These are phyloP conservation scores for Gambelia wislizenii DNA, from an alignment of 2,797 vertebrate genomes.

Conservation along the genomic window DNA sequence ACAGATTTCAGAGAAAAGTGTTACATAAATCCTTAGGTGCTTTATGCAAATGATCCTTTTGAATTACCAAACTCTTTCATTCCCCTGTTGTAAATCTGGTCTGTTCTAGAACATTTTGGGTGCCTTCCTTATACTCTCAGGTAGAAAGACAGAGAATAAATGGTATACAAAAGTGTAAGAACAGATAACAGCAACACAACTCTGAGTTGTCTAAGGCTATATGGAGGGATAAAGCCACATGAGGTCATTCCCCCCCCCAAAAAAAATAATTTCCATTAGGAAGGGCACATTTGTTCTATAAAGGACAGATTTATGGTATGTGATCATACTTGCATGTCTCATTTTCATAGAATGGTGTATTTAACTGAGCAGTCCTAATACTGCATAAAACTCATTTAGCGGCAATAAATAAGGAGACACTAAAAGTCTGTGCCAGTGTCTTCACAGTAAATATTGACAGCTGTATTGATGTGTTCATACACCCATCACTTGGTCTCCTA, in stretches of 20 bases:
- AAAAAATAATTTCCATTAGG: neutral
- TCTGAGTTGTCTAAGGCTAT: neutral
- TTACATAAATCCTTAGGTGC: neutral
- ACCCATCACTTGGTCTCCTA: neutral
- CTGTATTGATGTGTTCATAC: slow-evolving; percentile 7
- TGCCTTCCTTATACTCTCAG: neutral
- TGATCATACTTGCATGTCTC: slow-evolving; percentile 1
- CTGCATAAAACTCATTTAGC: slow-evolving; percentile 10
- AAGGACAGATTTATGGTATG: slow-evolving; percentile 15
- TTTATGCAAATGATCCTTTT: neutral
- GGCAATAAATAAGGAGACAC: slow-evolving; percentile 1
- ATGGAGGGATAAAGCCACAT: neutral
- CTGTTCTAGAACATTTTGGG: neutral
- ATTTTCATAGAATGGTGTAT: neutral
- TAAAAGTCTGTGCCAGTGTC: neutral
- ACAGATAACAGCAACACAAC: neutral
- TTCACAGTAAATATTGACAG: slow-evolving; percentile 16
- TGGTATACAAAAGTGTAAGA: neutral
- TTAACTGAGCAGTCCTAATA: slow-evolving; percentile 4
- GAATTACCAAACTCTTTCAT: neutral
- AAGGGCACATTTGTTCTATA: neutral
- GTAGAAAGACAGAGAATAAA: neutral
- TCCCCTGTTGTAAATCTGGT: neutral
- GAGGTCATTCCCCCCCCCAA: neutral
- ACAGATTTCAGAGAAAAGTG: too few species aligned